Evolutionary conservation across 1,140 invertebrate species (phyloP).

Genomic region (Drosophila lini): DNA sequence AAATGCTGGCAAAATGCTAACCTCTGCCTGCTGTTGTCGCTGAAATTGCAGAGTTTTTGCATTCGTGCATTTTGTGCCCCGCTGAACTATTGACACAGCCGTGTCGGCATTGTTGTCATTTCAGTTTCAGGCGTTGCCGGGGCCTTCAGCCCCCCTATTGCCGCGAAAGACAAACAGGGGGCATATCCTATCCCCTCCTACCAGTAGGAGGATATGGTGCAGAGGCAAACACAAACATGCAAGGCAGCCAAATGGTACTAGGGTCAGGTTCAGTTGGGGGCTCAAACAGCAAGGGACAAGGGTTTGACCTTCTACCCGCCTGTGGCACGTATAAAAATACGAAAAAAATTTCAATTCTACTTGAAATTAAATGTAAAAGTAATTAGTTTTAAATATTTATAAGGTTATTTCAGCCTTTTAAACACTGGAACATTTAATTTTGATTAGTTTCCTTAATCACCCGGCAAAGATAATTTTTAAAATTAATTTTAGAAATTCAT

Average conservation of each 20-base stretch:
- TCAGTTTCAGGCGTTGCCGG: constrained; percentile 22
- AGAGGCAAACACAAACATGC: constrained; percentile 56
- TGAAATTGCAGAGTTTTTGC: constrained; percentile 37
- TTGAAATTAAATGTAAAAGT: not conserved
- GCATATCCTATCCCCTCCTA: not conserved
- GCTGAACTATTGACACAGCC: constrained; percentile 60
- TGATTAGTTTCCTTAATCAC: not conserved
- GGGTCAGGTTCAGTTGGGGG: not conserved
- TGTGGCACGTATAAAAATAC: not conserved
- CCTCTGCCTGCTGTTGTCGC: constrained; percentile 14
- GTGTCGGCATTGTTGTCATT: constrained; percentile 56
- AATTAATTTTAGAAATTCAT: not conserved
- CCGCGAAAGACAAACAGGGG: constrained; percentile 41
- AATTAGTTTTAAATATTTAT: too few relatives aligned
- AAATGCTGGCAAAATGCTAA: constrained; percentile 28
- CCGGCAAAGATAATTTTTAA: not conserved
- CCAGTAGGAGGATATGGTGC: constrained; percentile 3
- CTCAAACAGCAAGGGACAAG: not conserved
- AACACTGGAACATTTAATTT: not conserved
- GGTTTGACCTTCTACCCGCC: constrained; percentile 26
- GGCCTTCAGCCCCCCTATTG: not conserved
- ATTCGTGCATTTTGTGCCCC: constrained; percentile 40
- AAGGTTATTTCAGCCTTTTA: not conserved
- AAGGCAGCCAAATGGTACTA: constrained; percentile 28
- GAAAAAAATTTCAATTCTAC: not conserved